phyloP scores from a whole-genome alignment of 2,888 invertebrate genomes.

The Cristatella mucedo region DNA sequence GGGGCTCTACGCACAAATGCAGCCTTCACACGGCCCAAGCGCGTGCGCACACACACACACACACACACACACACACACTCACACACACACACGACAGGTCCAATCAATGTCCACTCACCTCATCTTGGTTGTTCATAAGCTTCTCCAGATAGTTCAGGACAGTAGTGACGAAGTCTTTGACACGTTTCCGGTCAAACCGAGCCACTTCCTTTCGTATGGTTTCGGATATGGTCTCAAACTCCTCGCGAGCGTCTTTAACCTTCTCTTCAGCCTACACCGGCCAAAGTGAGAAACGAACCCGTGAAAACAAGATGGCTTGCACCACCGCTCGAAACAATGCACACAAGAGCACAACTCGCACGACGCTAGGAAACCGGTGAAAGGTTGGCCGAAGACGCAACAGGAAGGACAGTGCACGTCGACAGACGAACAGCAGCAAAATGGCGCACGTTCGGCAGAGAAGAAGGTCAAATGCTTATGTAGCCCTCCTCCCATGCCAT shows the following conservation, averaged over 20 bases:
- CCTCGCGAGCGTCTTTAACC: conserved; percentile 87
- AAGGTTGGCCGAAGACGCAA: no score
- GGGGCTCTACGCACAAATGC: no score
- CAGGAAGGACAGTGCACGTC: no score
- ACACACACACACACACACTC: conserved; percentile 9
- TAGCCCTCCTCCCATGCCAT: no score
- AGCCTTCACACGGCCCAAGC: no score
- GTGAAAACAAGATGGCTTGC: background rate
- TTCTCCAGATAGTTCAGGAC: conserved; percentile 80
- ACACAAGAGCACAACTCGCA: no score
- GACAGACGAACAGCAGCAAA: no score
- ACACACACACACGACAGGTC: conserved; percentile 1
- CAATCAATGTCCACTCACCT: conserved; percentile 46
- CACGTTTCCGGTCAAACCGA: conserved; percentile 69
- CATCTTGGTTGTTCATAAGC: conserved; percentile 81
- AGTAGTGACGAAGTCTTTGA: conserved; percentile 73
- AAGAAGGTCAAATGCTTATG: no score
- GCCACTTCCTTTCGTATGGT: conserved; percentile 87
- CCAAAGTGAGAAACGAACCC: conserved; percentile 39
- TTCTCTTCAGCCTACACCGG: conserved; percentile 93
- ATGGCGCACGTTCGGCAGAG: no score
- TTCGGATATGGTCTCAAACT: conserved; percentile 82
- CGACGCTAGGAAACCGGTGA: no score
- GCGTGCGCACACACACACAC: conserved; percentile 7
- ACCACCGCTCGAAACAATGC: background rate